Conservation (phyloP, 2,113 vertebrate genomes). For the Sinosuthora webbiana region DNA sequence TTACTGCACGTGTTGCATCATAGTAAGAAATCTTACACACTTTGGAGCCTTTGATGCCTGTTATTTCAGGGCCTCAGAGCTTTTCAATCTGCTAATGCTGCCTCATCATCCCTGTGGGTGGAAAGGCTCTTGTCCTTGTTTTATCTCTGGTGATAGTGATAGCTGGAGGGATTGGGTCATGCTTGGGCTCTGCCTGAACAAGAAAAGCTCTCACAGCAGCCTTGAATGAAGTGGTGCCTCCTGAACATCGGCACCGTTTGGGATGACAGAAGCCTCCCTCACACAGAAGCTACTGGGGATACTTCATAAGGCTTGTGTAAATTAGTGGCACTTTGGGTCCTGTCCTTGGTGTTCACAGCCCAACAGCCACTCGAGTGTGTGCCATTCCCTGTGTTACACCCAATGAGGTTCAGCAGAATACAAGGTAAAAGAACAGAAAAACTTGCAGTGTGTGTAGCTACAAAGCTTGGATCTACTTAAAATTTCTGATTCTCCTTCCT, state of each 20-base stretch:
- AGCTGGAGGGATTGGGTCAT: not conserved
- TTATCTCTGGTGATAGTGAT: not conserved
- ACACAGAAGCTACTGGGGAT: not conserved
- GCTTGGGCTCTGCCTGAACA: not conserved
- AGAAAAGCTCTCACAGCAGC: not conserved
- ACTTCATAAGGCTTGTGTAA: not conserved
- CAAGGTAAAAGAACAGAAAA: not conserved
- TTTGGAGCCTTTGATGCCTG: not conserved
- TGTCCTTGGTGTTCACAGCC: accelerated
- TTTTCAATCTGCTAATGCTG: not conserved
- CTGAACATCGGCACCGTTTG: accelerated
- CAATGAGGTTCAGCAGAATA: not conserved
- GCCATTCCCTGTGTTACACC: not conserved
- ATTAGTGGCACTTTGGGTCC: not conserved
- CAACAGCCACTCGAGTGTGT: accelerated
- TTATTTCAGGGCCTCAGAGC: not conserved
- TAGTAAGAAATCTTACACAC: not conserved
- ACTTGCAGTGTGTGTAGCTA: not conserved
- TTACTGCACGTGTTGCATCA: not conserved
- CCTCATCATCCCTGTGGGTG: not conserved
- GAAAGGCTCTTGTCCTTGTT: not conserved
- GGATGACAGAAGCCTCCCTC: not conserved
- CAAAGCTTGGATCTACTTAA: not conserved
- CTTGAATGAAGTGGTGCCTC: accelerated
- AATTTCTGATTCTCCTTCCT: not conserved